Percentiles rank a stretch among this genome's conserved stretches.
Conservation (phyloP, 1,140 invertebrate genomes). For the Meloidogyne floridensis region DNA sequence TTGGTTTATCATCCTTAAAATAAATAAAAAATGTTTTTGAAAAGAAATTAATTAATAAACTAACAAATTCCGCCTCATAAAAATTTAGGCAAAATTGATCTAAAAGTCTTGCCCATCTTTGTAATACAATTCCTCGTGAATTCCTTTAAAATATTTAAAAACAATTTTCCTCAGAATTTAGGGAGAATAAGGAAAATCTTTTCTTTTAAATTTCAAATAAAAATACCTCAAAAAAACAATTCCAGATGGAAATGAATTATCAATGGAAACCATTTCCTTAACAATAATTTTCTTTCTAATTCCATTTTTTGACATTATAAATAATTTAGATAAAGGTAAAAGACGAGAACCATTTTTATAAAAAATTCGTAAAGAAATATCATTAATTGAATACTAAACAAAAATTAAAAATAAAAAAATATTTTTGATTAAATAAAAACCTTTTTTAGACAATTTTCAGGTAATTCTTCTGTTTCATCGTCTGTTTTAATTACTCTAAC, state of each 20-base stretch:
- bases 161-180: no score
- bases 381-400: conserved; percentile 32
- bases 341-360: conserved; percentile 36
- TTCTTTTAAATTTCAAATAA: neutral
- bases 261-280: conserved; percentile 21
- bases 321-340: conserved; percentile 31
- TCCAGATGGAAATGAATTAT: conserved; percentile 39
- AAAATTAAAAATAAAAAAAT: neutral
- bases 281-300: conserved; percentile 22
- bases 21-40: conserved; percentile 4
- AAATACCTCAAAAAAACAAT: conserved; percentile 47
- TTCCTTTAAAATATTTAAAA: conserved; percentile 15
- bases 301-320: conserved; percentile 44
- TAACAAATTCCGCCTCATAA: conserved; percentile 56
- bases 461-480: neutral
- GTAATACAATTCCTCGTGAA: conserved; percentile 38
- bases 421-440: neutral
- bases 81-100: conserved; percentile 46
- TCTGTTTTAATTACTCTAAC: neutral
- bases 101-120: conserved; percentile 50
- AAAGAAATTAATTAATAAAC: conserved; percentile 14
- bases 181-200: no score
- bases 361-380: conserved; percentile 43
- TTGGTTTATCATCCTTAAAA: conserved; percentile 50
- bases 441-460: conserved; percentile 6